Percentiles rank a stretch among this genome's conserved stretches.
Evolutionary conservation across 2,797 vertebrate genomes (phyloP).

Genomic region (Kryptolebias ocellatus): DNA sequence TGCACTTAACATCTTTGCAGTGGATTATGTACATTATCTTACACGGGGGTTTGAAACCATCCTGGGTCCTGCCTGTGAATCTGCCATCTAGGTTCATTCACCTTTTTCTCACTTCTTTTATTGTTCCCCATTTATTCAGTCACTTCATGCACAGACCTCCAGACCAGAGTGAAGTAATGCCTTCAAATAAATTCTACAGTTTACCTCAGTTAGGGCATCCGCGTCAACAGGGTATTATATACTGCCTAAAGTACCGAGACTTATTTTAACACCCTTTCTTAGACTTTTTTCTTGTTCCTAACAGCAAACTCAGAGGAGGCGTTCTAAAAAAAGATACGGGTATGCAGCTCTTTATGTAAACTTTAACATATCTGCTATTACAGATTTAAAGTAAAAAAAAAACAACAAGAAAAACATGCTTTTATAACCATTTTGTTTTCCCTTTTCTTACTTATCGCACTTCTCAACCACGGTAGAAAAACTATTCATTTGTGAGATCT

Average conservation of each 20-base stretch:
- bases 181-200: neutral
- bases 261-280: neutral
- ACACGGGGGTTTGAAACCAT: constrained; percentile 68
- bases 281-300: neutral
- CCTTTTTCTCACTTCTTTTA: constrained; percentile 50
- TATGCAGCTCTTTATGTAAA: too few species aligned
- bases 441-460: too few species aligned
- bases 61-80: constrained; percentile 56
- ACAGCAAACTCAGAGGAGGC: neutral
- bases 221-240: constrained; percentile 6
- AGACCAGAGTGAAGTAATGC: constrained; percentile 10
- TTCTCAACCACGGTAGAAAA: too few species aligned
- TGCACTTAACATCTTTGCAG: constrained; percentile 82
- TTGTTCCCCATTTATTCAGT: constrained; percentile 35
- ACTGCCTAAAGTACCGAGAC: neutral
- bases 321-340: too few species aligned
- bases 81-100: constrained; percentile 62
- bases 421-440: too few species aligned
- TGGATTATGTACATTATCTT: constrained; percentile 78
- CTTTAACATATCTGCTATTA: too few species aligned
- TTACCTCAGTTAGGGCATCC: neutral
- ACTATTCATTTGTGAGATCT: too few species aligned
- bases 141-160: neutral
- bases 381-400: too few species aligned
- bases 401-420: too few species aligned